A percentile compares a stretch with the other conserved stretches of the same genome.
These are phyloP conservation scores for Brachyhypopomus occidentalis DNA, from an alignment of 2,113 vertebrate genomes.

Conservation along the genomic window DNA sequence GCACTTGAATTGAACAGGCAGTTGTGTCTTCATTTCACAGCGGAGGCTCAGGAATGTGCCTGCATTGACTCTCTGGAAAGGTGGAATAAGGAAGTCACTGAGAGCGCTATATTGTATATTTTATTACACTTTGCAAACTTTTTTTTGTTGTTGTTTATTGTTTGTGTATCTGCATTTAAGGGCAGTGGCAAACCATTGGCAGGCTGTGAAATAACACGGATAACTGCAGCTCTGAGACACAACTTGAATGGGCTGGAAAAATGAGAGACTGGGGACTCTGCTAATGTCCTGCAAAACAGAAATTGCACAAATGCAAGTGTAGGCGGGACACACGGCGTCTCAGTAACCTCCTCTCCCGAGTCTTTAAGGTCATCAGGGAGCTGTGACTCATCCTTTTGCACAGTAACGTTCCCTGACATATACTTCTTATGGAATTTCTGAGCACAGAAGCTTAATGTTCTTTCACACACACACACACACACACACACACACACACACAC, in stretches of 20 bases:
- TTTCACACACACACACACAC: not conserved
- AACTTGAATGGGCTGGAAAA: conserved; percentile 16
- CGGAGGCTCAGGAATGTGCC: too few relatives aligned
- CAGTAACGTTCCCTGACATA: conserved; percentile 25
- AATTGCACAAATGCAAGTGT: conserved; percentile 11
- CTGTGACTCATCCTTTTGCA: conserved; percentile 23
- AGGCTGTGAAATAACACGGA: conserved; percentile 27
- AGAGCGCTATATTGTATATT: not conserved
- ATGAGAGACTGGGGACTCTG: not conserved
- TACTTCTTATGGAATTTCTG: not conserved
- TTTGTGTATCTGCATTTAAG: not conserved
- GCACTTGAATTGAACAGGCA: too few relatives aligned
- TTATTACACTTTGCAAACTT: too few relatives aligned
- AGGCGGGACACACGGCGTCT: not conserved
- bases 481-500: conserved; percentile 3
- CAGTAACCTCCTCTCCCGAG: not conserved
- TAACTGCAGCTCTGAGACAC: conserved; percentile 33
- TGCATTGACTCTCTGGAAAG: not conserved
- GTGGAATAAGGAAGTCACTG: not conserved
- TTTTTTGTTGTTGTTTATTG: not conserved
- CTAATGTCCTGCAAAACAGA: not conserved
- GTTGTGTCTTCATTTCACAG: too few relatives aligned
- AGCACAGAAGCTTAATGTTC: too few relatives aligned
- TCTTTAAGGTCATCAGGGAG: conserved; percentile 12
- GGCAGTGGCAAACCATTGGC: conserved; percentile 19